Evolutionary conservation across 1,140 invertebrate species (phyloP).

Genomic region (Saccostrea glomerata): DNA sequence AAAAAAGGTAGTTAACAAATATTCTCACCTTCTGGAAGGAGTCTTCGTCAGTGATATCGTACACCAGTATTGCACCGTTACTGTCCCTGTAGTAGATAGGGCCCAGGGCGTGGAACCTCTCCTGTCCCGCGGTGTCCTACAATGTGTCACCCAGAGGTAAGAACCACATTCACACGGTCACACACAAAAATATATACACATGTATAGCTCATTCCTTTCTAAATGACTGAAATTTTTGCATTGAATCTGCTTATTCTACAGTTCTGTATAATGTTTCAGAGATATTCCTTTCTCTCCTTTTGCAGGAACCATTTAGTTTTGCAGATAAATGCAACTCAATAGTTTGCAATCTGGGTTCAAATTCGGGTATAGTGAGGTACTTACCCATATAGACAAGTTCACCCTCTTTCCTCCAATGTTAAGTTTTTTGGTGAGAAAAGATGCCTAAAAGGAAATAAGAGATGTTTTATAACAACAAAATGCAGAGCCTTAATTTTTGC

Average conservation of each 20-base stretch:
- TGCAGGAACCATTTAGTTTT: too few species aligned
- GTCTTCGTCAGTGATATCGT: conserved; percentile 98
- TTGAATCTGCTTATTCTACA: too few species aligned
- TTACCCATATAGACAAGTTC: conserved; percentile 94
- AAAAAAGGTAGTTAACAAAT: too few species aligned
- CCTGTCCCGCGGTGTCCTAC: conserved; percentile 97
- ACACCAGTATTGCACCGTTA: conserved; percentile 98
- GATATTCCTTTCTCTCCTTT: too few species aligned
- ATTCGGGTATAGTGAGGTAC: neutral
- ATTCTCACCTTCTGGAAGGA: conserved; percentile 94
- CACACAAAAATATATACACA: neutral
- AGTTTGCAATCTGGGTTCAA: too few species aligned
- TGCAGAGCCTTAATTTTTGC: too few species aligned
- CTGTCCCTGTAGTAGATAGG: conserved; percentile 97
- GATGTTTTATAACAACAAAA: neutral
- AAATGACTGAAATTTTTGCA: too few species aligned
- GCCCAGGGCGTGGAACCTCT: conserved; percentile 95
- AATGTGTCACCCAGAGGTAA: conserved; percentile 32
- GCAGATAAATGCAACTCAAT: too few species aligned
- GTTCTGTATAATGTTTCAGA: too few species aligned
- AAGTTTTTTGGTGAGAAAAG: conserved; percentile 97
- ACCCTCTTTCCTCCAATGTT: conserved; percentile 93
- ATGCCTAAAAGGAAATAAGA: conserved; percentile 86
- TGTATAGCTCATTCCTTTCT: neutral
- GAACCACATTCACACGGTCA: neutral